Evolutionary conservation across 1,140 invertebrate species (phyloP).

Genomic region (Oreohelix idahoensis): DNA sequence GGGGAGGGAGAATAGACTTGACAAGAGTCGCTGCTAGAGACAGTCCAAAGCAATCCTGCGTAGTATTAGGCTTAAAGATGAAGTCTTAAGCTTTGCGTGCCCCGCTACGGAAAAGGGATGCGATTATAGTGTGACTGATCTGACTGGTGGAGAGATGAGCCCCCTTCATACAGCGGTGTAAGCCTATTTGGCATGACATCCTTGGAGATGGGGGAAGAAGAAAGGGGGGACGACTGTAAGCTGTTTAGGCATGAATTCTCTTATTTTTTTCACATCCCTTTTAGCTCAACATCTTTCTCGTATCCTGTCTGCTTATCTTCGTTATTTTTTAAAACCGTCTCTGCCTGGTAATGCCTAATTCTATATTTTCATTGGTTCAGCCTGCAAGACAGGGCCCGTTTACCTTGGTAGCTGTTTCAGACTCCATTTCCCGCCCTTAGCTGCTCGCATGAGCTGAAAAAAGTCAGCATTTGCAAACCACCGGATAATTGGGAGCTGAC

Average conservation of each 20-base stretch:
- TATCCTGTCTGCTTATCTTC: no score
- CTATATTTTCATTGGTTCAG: no score
- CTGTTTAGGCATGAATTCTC: not conserved
- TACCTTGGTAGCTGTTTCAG: no score
- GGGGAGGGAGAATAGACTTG: not conserved
- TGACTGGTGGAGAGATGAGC: not conserved
- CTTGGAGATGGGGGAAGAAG: not conserved
- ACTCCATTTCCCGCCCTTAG: no score
- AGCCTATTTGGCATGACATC: constrained; percentile 1
- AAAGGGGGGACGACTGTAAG: not conserved
- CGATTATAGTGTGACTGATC: not conserved
- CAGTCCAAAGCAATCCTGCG: constrained; percentile 5
- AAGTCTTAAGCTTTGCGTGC: constrained; percentile 6
- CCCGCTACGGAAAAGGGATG: not conserved
- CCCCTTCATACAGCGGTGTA: not conserved
- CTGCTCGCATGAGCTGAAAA: no score
- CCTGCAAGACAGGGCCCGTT: no score
- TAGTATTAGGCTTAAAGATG: not conserved
- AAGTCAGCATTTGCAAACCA: no score
- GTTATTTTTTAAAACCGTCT: no score
- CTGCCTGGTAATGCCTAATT: no score
- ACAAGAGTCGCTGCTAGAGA: not conserved
- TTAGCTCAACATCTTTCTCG: not conserved
- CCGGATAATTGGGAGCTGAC: no score
- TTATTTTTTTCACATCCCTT: not conserved